Percentiles rank a stretch among this genome's conserved stretches.
phyloP scores from a whole-genome alignment of 2,888 invertebrate species.

The Hypomecis atomaria region DNA sequence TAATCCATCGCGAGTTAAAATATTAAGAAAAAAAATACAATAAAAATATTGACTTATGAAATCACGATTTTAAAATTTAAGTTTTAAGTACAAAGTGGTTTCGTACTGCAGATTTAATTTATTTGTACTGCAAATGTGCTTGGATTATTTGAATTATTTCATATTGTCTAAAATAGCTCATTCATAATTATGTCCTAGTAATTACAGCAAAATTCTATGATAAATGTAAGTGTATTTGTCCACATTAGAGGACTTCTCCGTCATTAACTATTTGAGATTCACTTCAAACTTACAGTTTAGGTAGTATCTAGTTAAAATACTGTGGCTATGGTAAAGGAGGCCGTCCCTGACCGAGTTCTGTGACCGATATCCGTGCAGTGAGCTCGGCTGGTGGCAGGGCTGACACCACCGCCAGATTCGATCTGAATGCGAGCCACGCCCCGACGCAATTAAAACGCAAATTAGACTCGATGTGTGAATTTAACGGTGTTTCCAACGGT shows the following conservation, averaged over 20 bases:
- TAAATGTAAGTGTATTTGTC: neutral
- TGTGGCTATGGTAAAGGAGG: conserved; percentile 52
- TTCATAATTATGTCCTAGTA: no score
- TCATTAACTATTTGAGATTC: no score
- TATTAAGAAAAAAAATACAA: no score
- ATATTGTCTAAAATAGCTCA: no score
- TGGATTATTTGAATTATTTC: no score
- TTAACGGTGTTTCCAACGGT: conserved; percentile 16
- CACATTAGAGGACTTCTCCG: no score
- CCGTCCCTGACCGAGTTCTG: conserved; percentile 71
- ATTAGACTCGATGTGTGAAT: conserved; percentile 25
- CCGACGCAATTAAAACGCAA: conserved; percentile 29
- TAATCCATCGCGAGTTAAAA: no score
- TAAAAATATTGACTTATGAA: no score
- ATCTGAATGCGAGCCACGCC: conserved; percentile 28
- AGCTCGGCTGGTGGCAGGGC: conserved; percentile 42
- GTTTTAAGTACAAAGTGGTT: neutral
- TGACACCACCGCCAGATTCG: conserved; percentile 29
- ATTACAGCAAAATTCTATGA: neutral
- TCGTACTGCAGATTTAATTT: neutral
- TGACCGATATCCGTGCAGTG: conserved; percentile 64
- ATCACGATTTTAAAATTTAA: neutral
- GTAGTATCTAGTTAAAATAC: conserved; percentile 24
- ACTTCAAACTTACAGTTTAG: neutral
- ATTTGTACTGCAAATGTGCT: no score